Evolutionary conservation across 2,888 invertebrate species (phyloP), one percentile per base, ranked within the genome.

Genomic region (Agrotis ipsilon): DNA sequence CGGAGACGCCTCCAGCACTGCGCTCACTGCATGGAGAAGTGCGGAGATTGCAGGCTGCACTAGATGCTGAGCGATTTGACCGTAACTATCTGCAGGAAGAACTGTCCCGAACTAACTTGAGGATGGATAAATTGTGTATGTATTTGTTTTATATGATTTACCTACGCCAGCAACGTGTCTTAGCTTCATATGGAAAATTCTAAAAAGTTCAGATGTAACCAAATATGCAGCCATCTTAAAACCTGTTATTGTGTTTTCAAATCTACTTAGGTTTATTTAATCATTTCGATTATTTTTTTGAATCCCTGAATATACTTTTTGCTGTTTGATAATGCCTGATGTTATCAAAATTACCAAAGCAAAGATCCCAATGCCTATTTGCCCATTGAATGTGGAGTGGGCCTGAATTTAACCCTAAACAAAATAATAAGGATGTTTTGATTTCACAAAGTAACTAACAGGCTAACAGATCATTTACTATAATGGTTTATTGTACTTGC

Each of bases 41-140:
- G 16, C 92, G 96, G 21, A 92, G 95, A 5, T 85, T 97, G 54
- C 96, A 95, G 78, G 96, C 96, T 0, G 97, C 97, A 27, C 88
- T 97, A 9, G 97, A 97, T 79, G 95, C 97, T 0, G 97, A 97
- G 88, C 93, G 96, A 51, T 97, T 97, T 86, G 97, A 97, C 83
- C 97, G 97, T 64, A 96, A 94, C 69, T 97, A 97, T 83, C 85
- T 97, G 21, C 96, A 97, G 70, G 97, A 97, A 45, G 97, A 97
- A 83, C 85, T 97, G 0, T 91, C 93, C 43, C 91, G 94, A 58
- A 96, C 96, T 49, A 95, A 96, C 68, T 92, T 94, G 49, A 96
- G 95, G 83, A 91, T 97, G 75, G 93, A 96, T 68, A 96, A 96
- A 83, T 88, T 97, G 49, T 92, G 97, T 96, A 91, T 91, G 90